phyloP scores from a whole-genome alignment of 2,113 vertebrate species.

The Cranoglanis bouderius region DNA sequence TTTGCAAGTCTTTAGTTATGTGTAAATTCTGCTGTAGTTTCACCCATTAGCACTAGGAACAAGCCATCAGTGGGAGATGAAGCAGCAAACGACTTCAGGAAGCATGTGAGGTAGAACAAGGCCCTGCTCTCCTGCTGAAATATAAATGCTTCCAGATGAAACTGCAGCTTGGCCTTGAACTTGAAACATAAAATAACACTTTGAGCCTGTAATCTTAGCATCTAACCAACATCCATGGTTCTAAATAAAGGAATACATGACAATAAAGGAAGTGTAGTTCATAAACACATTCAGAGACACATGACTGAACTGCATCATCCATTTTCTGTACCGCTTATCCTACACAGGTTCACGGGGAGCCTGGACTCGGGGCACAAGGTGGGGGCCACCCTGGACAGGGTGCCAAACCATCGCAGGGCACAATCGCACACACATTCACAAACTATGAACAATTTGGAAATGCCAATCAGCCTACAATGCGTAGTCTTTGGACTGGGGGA shows the following conservation, averaged over 20 bases:
- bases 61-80: background rate
- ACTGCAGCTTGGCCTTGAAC: background rate
- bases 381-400: no score
- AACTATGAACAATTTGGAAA: no score
- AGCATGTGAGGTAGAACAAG: background rate
- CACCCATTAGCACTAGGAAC: background rate
- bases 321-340: no score
- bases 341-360: no score
- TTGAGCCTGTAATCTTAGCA: background rate
- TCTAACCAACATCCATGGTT: background rate
- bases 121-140: background rate
- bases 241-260: background rate
- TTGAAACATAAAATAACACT: background rate
- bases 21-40: background rate
- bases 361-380: no score
- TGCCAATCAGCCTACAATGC: no score
- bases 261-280: background rate
- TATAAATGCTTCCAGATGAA: conserved; percentile 15
- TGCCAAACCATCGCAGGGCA: no score
- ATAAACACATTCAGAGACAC: background rate
- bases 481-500: no score
- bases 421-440: no score
- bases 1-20: background rate
- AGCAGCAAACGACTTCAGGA: background rate
- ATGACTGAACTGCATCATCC: background rate